Evolutionary conservation across 2,888 invertebrate species (phyloP), one percentile per base, ranked within the genome.

Genomic region (Portevinia maculata): DNA sequence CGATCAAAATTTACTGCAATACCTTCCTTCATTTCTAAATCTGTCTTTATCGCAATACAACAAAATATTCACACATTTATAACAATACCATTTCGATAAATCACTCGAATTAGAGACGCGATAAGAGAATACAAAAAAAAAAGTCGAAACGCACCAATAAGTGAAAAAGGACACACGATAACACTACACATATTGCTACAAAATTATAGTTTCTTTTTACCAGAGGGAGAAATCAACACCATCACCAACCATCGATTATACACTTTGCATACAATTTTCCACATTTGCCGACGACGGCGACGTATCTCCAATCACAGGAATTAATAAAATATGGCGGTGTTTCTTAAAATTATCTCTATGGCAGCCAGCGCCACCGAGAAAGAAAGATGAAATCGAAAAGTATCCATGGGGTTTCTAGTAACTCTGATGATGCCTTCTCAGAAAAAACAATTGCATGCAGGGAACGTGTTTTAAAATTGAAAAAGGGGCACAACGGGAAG

Each of bases 271-370:
- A 53, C 50, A 48, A 30, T 50, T 83, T 67, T 53, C 28, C 48
- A 67, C 50, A 71, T 79, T 62, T 60, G 39, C 28, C 55, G 17
- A 28, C 57, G 11, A 5, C 21, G 5, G 50, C n/a, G n/a, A 19
- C 17, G 52, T 67, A 41, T 60, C 69, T 69, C 76, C 60, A 78
- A 67, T 62, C 78, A 74, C 50, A 50, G 55, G 48, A 57, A 57
- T 67, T 67, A 67, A 78, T 62, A 71, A 83, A 83, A 83, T 78
- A 83, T 83, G 83, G 83, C 78, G 83, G 67, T 53, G 65, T 71
- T 39, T 30, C 48, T 52, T 37, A n/a, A 67, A 17, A n/a, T 28
- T 37, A 57, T 21, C 8, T 39, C 44, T 55, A 73, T 52, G 59
- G 60, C 50, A 32, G 17, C 34, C 46, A 24, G 37, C 17, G 13